Conservation (phyloP, 2,113 vertebrate species). For the Thunnus maccoyii region DNA sequence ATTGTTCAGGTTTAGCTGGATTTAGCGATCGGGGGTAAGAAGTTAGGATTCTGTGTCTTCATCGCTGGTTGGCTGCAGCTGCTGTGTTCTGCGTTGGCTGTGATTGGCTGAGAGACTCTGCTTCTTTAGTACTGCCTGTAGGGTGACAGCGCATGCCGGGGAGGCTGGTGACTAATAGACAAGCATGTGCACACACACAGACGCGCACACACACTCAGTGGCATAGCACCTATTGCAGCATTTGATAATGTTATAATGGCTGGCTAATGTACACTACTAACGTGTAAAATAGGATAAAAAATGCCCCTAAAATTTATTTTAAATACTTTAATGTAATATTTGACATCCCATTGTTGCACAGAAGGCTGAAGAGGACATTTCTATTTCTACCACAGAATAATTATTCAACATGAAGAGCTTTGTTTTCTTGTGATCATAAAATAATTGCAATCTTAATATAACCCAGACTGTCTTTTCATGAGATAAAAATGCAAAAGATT, state of each 20-base stretch:
- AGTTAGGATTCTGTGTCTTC: constrained; percentile 22
- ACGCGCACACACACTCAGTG: constrained; percentile 1
- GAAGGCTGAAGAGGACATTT: neutral
- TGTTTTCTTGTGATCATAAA: neutral
- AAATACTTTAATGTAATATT: neutral
- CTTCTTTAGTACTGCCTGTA: constrained; percentile 60
- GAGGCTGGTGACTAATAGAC: constrained; percentile 66
- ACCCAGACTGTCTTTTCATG: neutral
- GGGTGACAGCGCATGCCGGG: constrained; percentile 55
- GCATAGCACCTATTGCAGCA: constrained; percentile 30
- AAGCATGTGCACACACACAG: constrained; percentile 53
- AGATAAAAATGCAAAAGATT: neutral
- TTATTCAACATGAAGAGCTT: neutral
- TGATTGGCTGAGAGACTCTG: constrained; percentile 69
- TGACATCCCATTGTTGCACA: constrained; percentile 18
- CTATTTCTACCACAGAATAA: too few relatives aligned
- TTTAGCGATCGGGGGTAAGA: constrained; percentile 1
- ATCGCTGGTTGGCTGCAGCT: constrained; percentile 69
- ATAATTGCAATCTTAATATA: neutral
- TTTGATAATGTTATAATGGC: constrained; percentile 22
- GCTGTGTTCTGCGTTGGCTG: constrained; percentile 75
- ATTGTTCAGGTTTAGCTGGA: neutral
- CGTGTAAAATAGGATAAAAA: neutral
- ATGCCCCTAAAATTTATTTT: neutral
- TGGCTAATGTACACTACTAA: constrained; percentile 52